Evolutionary conservation across 2,888 invertebrate species (phyloP), one percentile per base, ranked within the genome.

Genomic region (Deroplatys truncata): DNA sequence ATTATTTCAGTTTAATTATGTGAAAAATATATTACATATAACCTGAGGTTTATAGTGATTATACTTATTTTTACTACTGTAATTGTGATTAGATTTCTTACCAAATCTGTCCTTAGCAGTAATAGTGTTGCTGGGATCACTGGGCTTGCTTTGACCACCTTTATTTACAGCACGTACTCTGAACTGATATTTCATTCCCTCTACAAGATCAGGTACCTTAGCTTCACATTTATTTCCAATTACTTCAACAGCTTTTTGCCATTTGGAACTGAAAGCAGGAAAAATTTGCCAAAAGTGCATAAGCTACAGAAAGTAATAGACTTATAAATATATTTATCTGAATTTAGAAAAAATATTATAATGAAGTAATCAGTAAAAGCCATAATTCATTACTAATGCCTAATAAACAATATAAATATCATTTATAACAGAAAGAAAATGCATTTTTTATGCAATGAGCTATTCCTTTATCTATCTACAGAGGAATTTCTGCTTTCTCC

Each of bases 101-200:
- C 96, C 96, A 93, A 96, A 97, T 93, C 98, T 95, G 92, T 98
- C 98, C 94, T 98, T 98, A 82, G 98, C 98, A 85, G 96, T 95
- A 84, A 98, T 94, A 91, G 96, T 96, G 89, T 98, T 98, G 16
- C 97, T 97, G 20, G 98, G 95, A 84, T 97, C 96, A 91, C 94
- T 94, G 10, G 98, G 97, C 93, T 98, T 97, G 92, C 98, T 97
- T 84, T 97, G 97, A 25, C 99, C 99, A 82, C 98, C 99, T 93
- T 98, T 98, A 94, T 99, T 99, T 84, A 99, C 96, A 1, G 99
- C 99, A 92, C 97, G 97, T 8, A 98, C 97, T 1, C 98, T 95
- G 96, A 99, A 99, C 94, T 98, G 98, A 93, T 99, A 99, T 91
- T 98, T 98, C 93, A 98, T 98, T 91, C 98, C 98, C 94, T 98